Conservation (phyloP, 1,140 invertebrate genomes). For the Listronotus oregonensis region DNA sequence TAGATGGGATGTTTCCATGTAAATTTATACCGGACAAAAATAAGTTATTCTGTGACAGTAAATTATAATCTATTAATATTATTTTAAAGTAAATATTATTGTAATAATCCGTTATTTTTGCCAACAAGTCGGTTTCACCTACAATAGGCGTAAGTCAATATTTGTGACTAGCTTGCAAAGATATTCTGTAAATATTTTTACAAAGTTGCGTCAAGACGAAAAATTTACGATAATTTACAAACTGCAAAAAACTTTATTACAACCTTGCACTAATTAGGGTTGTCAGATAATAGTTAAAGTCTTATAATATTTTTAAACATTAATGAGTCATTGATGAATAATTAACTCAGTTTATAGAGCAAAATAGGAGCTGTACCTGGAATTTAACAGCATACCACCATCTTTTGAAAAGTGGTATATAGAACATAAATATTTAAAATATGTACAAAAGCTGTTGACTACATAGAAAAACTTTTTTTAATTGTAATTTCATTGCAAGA, state of each 20-base stretch:
- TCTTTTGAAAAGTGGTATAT: no score
- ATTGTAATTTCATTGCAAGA: no score
- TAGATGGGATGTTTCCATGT: conserved; percentile 28
- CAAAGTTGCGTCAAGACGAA: conserved; percentile 22
- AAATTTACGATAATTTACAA: conserved; percentile 31
- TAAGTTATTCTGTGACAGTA: conserved; percentile 36
- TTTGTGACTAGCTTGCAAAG: conserved; percentile 23
- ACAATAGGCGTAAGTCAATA: conserved; percentile 36
- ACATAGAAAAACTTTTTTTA: no score
- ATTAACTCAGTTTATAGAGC: no score
- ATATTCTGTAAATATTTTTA: conserved; percentile 35
- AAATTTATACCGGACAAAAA: conserved; percentile 34
- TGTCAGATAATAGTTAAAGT: conserved; percentile 10
- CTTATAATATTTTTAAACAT: conserved; percentile 7
- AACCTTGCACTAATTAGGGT: conserved; percentile 15
- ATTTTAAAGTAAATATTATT: conserved; percentile 35
- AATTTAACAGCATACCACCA: no score
- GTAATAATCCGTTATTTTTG: conserved; percentile 34
- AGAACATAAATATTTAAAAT: no score
- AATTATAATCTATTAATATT: conserved; percentile 36
- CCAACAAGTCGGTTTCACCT: conserved; percentile 26
- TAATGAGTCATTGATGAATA: no score
- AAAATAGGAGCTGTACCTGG: no score
- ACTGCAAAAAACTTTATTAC: conserved; percentile 30
- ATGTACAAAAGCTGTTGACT: no score